Conservation (phyloP, 1,140 invertebrate species). For the Halyomorpha halys region DNA sequence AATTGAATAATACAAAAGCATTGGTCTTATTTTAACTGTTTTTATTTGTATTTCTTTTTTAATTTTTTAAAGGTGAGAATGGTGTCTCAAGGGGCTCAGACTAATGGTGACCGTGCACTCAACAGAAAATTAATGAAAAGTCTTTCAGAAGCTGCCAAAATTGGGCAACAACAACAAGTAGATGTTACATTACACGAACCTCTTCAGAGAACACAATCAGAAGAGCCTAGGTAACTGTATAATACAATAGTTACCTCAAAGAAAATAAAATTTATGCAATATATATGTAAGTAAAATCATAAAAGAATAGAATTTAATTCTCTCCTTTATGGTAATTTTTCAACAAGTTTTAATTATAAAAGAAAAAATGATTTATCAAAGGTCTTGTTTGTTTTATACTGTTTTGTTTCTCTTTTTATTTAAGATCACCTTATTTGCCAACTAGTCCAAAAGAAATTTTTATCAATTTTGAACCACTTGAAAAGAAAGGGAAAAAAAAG, state of each 20-base stretch:
- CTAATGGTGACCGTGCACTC: slow-evolving; percentile 59
- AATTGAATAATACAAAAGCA: no score
- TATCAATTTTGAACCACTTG: slow-evolving; percentile 61
- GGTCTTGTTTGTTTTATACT: no score
- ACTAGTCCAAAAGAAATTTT: slow-evolving; percentile 52
- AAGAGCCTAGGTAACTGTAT: slow-evolving; percentile 51
- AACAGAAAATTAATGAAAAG: slow-evolving; percentile 69
- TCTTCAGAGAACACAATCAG: slow-evolving; percentile 67
- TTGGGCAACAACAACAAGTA: slow-evolving; percentile 34
- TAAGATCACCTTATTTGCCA: slow-evolving; percentile 30
- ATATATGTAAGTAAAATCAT: no score
- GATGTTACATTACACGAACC: slow-evolving; percentile 52
- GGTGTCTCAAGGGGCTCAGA: slow-evolving; percentile 80
- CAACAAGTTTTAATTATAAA: no score
- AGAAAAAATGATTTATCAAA: no score
- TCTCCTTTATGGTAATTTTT: no score
- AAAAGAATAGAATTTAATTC: no score
- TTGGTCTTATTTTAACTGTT: not conserved
- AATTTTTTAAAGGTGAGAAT: slow-evolving; percentile 69
- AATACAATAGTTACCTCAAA: no score
- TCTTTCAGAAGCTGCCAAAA: slow-evolving; percentile 62
- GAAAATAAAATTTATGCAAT: no score
- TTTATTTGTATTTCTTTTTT: slow-evolving; percentile 21
- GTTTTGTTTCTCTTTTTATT: not conserved
- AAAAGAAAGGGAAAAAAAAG: slow-evolving; percentile 43